A percentile compares a stretch with the other conserved stretches of the same genome.
Conservation (phyloP, 2,888 invertebrate species). For the Troilus luridus region DNA sequence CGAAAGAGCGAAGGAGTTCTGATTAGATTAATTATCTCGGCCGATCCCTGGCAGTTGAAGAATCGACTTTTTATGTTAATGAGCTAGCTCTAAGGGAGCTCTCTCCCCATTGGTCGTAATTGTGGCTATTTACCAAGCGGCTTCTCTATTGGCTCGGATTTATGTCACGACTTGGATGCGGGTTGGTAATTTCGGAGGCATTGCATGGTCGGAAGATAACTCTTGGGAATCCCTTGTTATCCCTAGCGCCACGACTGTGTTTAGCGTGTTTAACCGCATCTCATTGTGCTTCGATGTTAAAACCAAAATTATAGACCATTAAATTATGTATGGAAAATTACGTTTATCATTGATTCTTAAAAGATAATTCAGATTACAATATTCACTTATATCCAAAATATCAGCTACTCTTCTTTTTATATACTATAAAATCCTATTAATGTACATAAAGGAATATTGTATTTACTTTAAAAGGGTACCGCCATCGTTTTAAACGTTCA, state of each 20-base stretch:
- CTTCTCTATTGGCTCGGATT: slow-evolving; percentile 4
- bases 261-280: not conserved
- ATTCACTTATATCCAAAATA: too few relatives aligned
- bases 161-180: slow-evolving; percentile 34
- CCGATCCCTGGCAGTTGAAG: not conserved
- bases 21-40: slow-evolving; percentile 29
- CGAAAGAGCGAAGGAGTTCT: not conserved
- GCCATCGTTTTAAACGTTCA: too few relatives aligned
- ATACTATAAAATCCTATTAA: too few relatives aligned
- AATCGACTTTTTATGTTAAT: slow-evolving; percentile 30
- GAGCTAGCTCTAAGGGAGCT: not conserved
- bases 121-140: slow-evolving; percentile 17
- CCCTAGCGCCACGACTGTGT: not conserved
- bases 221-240: not conserved
- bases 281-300: too few relatives aligned
- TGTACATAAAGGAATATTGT: too few relatives aligned
- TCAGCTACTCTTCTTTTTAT: too few relatives aligned
- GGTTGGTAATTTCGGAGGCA: slow-evolving; percentile 12
- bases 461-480: too few relatives aligned
- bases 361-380: too few relatives aligned
- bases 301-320: too few relatives aligned
- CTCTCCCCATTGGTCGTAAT: slow-evolving; percentile 29
- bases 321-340: too few relatives aligned
- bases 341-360: too few relatives aligned
- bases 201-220: not conserved